phyloP scores from a whole-genome alignment of 2,797 vertebrate genomes.

The Aulostomus chinensis region DNA sequence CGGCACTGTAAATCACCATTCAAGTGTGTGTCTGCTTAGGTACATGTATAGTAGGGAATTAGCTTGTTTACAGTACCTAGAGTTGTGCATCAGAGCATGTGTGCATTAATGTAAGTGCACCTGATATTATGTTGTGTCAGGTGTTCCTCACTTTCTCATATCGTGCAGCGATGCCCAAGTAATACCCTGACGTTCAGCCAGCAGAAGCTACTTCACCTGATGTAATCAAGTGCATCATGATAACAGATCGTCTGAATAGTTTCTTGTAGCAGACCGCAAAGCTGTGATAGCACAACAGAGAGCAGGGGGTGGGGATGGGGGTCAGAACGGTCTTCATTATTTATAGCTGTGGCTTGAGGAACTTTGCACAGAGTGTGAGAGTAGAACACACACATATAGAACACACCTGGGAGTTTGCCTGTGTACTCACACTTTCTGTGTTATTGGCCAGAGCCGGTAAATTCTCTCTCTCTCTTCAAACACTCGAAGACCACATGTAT shows the following conservation, averaged over 20 bases:
- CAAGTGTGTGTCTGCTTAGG: constrained; percentile 13
- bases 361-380: no score
- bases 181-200: neutral
- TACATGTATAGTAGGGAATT: neutral
- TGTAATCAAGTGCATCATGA: neutral
- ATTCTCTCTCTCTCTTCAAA: no score
- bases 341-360: constrained; percentile 6
- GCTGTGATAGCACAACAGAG: constrained; percentile 8
- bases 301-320: neutral
- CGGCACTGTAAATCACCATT: constrained; percentile 47
- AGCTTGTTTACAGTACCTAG: neutral
- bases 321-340: constrained; percentile 28
- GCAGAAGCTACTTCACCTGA: constrained; percentile 8
- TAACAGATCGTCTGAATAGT: no score
- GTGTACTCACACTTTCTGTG: no score
- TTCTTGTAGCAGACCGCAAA: neutral
- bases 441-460: no score
- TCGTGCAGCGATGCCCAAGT: no score
- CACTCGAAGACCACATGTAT: no score
- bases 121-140: constrained; percentile 43
- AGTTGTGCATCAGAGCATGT: constrained; percentile 9
- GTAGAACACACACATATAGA: no score
- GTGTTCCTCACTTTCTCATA: constrained; percentile 28
- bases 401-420: no score
- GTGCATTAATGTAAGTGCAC: constrained; percentile 21